Base-by-base conservation (phyloP, 2,888 invertebrate species). In the Brenthis daphne region DNA sequence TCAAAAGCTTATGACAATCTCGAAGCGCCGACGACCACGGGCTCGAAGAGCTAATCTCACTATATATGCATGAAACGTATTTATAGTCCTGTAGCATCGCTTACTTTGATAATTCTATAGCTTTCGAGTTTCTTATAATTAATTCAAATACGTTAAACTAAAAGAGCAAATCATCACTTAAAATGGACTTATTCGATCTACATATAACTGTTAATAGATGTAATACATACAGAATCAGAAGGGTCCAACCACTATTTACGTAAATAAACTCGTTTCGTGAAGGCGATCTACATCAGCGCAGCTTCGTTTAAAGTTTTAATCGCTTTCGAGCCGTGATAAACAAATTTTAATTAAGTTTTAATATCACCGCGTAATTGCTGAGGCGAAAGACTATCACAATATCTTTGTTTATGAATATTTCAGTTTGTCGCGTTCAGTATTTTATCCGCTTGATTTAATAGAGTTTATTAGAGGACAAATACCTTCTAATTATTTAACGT, bases 331-430 rank as follows among this genome's bases (percentile, higher is more conserved):
- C 87, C 88, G 87, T 87, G 91, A 91, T 91, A 89, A 92, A 90
- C 90, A 90, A 91, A 91, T 91, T 92, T 92, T 91, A 91, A 92
- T 92, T 91, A 91, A 90, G 89, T 91, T 92, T 92, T 91, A 92
- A 92, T 92, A 92, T 92, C 87, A 90, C 89, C 88, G 85, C 90
- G 88, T 90, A 92, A 92, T 92, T 90, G 89, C 89, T 82, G 85
- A 86, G 85, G 85, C 88, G 87, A 82, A 82, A 80, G 84, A 85
- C 85, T 87, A 89, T 89, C 84, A 85, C 85, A 85, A 88, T 89
- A 87, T 84, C 83, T 86, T 84, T 82, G 84, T 85, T 86, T 85
- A 88, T 89, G 86, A 88, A 88, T 89, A 89, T 86, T 84, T 82
- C 77, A 80, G 78, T 79, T 75, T 77, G 76, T 74, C 70, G 74